phyloP scores from a whole-genome alignment of 1,140 invertebrate species.

The Drosophila sucinea region DNA sequence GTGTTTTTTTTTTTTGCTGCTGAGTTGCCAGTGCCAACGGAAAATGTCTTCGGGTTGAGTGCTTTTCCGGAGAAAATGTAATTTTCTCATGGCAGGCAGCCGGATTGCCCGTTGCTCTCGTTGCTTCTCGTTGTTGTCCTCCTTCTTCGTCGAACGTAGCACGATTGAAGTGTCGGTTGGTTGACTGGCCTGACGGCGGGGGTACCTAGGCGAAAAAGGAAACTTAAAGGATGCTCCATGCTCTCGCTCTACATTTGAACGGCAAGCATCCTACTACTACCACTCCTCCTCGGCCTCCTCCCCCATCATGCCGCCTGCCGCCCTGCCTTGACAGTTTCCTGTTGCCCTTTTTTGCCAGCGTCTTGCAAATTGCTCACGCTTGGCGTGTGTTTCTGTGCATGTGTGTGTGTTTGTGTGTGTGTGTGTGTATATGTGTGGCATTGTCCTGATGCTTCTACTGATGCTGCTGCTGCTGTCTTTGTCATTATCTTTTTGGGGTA shows the following conservation, averaged over 20 bases:
- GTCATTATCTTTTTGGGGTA: slow-evolving; percentile 81
- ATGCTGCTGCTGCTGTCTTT: slow-evolving; percentile 70
- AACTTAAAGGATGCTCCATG: slow-evolving; percentile 74
- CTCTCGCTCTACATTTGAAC: neutral
- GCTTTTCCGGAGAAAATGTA: slow-evolving; percentile 82
- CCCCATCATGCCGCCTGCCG: neutral
- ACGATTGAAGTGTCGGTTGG: slow-evolving; percentile 73
- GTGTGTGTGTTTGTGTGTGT: slow-evolving; percentile 26
- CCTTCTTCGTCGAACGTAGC: slow-evolving; percentile 69
- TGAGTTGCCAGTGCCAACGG: slow-evolving; percentile 76
- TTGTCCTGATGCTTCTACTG: slow-evolving; percentile 63
- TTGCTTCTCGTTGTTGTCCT: slow-evolving; percentile 28
- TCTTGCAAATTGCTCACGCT: slow-evolving; percentile 78
- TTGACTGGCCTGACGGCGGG: slow-evolving; percentile 8
- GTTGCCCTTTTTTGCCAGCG: slow-evolving; percentile 77
- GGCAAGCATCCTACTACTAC: neutral
- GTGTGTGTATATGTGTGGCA: slow-evolving; percentile 43
- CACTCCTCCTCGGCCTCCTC: slow-evolving; percentile 8
- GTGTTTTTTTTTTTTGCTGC: slow-evolving; percentile 6
- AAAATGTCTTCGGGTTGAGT: slow-evolving; percentile 82
- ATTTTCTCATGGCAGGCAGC: slow-evolving; percentile 78
- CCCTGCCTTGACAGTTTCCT: slow-evolving; percentile 63
- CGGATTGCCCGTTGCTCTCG: slow-evolving; percentile 33
- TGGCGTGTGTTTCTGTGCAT: slow-evolving; percentile 45
- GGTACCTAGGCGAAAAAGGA: slow-evolving; percentile 74